Evolutionary conservation across 2,113 vertebrate genomes (phyloP), one percentile per base, ranked within the genome.

Genomic region (Oplegnathus fasciatus): DNA sequence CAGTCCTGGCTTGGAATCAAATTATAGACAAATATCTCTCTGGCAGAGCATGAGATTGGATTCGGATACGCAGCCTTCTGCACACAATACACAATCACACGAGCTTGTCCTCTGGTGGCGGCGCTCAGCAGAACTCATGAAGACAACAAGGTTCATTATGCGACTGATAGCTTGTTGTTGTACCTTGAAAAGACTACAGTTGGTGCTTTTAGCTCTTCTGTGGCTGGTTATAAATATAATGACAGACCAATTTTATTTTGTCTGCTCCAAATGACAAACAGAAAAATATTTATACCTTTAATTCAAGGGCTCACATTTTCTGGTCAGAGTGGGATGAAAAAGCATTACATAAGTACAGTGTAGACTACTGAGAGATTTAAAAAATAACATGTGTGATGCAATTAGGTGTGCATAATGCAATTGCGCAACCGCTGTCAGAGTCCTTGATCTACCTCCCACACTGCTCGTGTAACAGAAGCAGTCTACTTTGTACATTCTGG

Each of bases 31-130:
- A 86, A 91, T 85, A 89, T 86, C 46, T 93, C 78, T 86, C 86
- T 86, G 90, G 83, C 88, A 80, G 88, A 94, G 91, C 87, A 76
- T 80, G 85, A 94, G 90, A 95, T 94, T 93, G 91, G 93, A 94
- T 91, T 93, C 80, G 30, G 85, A 94, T 89, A 73, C n/a, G 17
- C 65, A 69, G 44, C 79, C 50, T 64, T 85, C 81, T 84, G 87
- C 80, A 79, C 44, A 69, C 87, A 93, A 94, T 90, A 80, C 82
- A 74, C 86, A 92, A 93, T 94, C 71, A 71, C 73, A 75, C 5
- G 4, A 65, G 77, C 76, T 85, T 77, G 84, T 88, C 89, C 78
- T 81, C 74, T 78, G 82, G 80, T 87, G 84, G 79, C 82, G 48
- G 78, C 42, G 28, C 79, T 86, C 71, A 28, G 85, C 64, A 60